Percentiles rank a stretch among this genome's conserved stretches.
These are phyloP conservation scores for Hystrix brachyura DNA, from an alignment of 2,113 vertebrate genomes.

Conservation along the genomic window DNA sequence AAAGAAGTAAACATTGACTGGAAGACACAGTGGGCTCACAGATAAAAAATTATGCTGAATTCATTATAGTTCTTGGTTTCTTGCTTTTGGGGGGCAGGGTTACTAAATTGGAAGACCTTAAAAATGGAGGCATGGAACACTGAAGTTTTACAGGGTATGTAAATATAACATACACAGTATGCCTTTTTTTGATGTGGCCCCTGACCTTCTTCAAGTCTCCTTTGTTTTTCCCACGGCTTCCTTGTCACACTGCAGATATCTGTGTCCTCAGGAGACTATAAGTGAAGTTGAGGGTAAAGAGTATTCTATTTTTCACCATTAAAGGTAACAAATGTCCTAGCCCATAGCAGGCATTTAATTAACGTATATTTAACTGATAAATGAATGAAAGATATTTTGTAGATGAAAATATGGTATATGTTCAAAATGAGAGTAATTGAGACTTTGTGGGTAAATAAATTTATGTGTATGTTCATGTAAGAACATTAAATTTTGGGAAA, in stretches of 20 bases:
- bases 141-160: background rate
- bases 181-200: background rate
- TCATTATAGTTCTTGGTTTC: background rate
- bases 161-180: background rate
- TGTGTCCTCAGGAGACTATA: background rate
- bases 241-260: rapidly evolving
- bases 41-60: background rate
- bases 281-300: background rate
- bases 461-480: no score
- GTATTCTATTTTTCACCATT: background rate
- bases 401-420: background rate
- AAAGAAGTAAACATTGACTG: background rate
- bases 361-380: background rate
- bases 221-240: background rate
- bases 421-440: background rate
- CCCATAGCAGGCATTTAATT: background rate
- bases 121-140: background rate
- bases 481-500: no score
- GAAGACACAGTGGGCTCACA: background rate
- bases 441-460: no score
- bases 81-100: background rate
- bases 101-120: background rate
- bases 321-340: background rate
- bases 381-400: background rate
- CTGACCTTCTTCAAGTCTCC: background rate